Base-by-base conservation (phyloP, 2,797 vertebrate species). In the Psittacula echo region DNA sequence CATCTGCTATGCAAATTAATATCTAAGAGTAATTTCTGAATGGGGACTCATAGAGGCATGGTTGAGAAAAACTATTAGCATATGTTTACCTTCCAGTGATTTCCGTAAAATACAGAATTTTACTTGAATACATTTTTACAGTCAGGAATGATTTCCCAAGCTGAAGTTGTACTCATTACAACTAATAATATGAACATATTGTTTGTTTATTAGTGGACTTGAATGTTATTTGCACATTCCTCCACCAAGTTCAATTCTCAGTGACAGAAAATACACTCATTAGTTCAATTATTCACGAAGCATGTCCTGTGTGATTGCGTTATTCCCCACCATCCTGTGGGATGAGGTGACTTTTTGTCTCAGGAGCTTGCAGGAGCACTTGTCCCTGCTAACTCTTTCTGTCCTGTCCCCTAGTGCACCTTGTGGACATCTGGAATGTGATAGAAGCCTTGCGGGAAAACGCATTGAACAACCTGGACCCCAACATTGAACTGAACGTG, bases 341-440 rank as follows among this genome's bases (percentile, higher is more conserved):
- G 29, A 45, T 42, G 54, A 66, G 65, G 54, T 37, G 27, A 21
- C 70, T 66, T 60, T 50, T 71, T 62, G 41, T 34, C 77, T 89
- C 73, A 29, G 58, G 58, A 58, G 45, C 60, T 84, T 67, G 60
- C 13, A 18, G 54, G 27, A 61, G 37, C 7, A 0, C 1, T 0
- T 34, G 54, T 78, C 37, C 29, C 51, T 5, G 0, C 75, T 93
- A 44, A 29, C 65, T 93, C 39, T 93, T 71, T 81, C 94, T 97
- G 79, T 53, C 61, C 95, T 84, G 32, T 86, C n/a, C 85, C 67
- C 26, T 95, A 99, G 99, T 99, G 97, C 99, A 99, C 97, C 97
- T 99, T 98, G 98, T 99, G 87, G 99, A 99, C 97, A 99, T 99
- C 93, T 99, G 99, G 99, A 99, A 99, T 9, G 97, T 99, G 94